Conservation (phyloP, 2,797 vertebrate species). For the Anguilla anguilla region DNA sequence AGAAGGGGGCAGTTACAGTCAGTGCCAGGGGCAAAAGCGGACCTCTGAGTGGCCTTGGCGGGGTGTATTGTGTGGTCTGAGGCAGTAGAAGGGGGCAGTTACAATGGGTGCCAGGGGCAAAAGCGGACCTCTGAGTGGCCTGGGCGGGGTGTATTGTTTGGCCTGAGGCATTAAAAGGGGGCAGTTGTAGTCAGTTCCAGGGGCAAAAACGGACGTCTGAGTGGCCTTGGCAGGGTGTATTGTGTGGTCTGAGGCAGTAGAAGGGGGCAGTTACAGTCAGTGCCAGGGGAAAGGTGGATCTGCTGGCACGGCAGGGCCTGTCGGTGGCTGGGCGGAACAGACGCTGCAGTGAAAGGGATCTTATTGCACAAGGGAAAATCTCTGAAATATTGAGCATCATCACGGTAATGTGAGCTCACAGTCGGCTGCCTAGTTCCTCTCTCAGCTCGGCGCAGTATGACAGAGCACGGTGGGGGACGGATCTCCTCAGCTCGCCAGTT, state of each 20-base stretch:
- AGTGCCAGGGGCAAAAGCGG: neutral
- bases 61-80: slow-evolving; percentile 32
- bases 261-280: neutral
- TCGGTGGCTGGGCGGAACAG: slow-evolving; percentile 21
- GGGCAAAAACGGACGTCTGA: neutral
- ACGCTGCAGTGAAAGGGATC: slow-evolving; percentile 50
- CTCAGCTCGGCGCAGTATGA: neutral
- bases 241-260: slow-evolving; percentile 42
- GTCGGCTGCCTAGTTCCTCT: slow-evolving; percentile 30
- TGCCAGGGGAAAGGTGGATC: neutral
- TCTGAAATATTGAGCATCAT: slow-evolving; percentile 71
- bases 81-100: slow-evolving; percentile 31
- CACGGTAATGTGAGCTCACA: slow-evolving; percentile 57
- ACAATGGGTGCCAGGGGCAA: neutral
- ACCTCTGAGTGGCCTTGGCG: neutral
- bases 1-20: slow-evolving; percentile 23
- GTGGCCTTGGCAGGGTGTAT: neutral
- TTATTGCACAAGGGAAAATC: slow-evolving; percentile 70
- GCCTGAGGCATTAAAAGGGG: slow-evolving; percentile 41
- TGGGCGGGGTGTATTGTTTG: neutral
- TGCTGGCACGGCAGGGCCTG: slow-evolving; percentile 19
- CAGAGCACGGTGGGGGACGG: neutral
- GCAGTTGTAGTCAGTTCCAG: neutral
- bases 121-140: neutral
- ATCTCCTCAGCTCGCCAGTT: neutral